phyloP scores from a whole-genome alignment of 2,113 vertebrate species.

The Synchiropus splendidus region DNA sequence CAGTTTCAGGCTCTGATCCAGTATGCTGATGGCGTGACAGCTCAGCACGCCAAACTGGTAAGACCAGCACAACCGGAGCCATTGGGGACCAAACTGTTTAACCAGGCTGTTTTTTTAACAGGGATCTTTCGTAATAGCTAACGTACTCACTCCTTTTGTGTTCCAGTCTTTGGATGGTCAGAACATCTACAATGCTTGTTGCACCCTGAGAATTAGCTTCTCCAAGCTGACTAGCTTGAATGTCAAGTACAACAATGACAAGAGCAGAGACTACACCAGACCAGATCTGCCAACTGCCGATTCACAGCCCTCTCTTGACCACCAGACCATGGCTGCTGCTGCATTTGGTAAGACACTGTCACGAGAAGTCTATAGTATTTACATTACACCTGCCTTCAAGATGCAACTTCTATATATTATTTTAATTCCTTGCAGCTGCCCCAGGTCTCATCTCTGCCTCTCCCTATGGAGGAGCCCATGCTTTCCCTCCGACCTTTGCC shows the following conservation, averaged over 20 bases:
- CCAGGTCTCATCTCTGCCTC: conserved; percentile 90
- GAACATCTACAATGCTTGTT: conserved; percentile 98
- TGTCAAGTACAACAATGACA: conserved; percentile 96
- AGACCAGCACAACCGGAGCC: conserved; percentile 12
- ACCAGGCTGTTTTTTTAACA: neutral
- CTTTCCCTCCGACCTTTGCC: conserved; percentile 85
- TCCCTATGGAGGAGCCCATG: conserved; percentile 83
- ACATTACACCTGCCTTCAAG: neutral
- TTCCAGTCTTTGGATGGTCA: conserved; percentile 87
- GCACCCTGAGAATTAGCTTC: conserved; percentile 91
- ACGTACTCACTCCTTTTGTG: neutral
- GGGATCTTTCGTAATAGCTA: neutral
- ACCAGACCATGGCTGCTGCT: conserved; percentile 84
- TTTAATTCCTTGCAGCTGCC: conserved; percentile 65
- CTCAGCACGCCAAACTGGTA: conserved; percentile 93
- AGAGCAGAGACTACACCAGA: conserved; percentile 91
- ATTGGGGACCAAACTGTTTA: neutral
- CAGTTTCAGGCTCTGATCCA: conserved; percentile 95
- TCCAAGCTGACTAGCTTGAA: conserved; percentile 97
- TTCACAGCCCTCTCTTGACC: conserved; percentile 80
- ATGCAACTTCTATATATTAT: neutral
- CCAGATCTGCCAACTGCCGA: conserved; percentile 91
- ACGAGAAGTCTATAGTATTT: neutral
- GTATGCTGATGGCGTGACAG: conserved; percentile 82
- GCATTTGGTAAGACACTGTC: conserved; percentile 74